These are phyloP conservation scores for Ellobius talpinus DNA, from an alignment of 2,113 vertebrate genomes.

Conservation along the genomic window DNA sequence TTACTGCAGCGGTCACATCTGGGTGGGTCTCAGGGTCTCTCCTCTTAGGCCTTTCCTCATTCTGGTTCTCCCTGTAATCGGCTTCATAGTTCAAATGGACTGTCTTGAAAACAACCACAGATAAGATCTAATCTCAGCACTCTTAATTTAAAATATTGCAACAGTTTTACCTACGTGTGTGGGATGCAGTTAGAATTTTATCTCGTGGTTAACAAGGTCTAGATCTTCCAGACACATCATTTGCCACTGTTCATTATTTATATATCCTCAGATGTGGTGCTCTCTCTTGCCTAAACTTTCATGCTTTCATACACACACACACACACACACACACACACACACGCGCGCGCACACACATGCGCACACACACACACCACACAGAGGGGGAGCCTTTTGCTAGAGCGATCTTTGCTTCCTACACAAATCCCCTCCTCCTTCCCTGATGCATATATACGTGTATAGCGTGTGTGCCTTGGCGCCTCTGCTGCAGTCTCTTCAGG, in stretches of 20 bases:
- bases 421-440: not conserved
- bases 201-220: not conserved
- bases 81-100: not conserved
- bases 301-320: not conserved
- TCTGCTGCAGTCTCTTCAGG: not conserved
- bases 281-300: not conserved
- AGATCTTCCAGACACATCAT: not conserved
- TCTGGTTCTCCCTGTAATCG: not conserved
- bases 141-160: not conserved
- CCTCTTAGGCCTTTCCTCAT: not conserved
- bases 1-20: not conserved
- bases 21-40: not conserved
- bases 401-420: not conserved
- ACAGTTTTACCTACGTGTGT: not conserved
- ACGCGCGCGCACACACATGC: not conserved
- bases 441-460: not conserved
- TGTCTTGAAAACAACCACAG: not conserved
- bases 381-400: not conserved
- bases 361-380: not conserved
- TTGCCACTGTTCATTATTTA: not conserved
- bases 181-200: constrained; percentile 19
- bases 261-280: not conserved
- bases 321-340: not conserved
- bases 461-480: not conserved
- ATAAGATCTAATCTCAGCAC: not conserved